phyloP scores from a whole-genome alignment of 2,797 vertebrate genomes.

The Lerista edwardsae region DNA sequence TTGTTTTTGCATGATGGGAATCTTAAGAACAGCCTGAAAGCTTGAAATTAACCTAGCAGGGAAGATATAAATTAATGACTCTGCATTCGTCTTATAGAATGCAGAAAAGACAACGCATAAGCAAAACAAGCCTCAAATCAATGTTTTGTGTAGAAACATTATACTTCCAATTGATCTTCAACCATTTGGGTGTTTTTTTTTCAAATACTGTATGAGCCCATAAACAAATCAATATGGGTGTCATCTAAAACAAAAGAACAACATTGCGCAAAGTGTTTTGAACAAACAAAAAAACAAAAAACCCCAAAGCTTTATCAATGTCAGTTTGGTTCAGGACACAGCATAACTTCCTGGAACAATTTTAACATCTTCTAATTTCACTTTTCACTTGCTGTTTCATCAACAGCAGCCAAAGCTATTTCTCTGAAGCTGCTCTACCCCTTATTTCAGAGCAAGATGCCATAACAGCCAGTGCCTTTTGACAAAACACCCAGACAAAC shows the following conservation, averaged over 20 bases:
- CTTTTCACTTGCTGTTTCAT: conserved; percentile 55
- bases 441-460: conserved; percentile 41
- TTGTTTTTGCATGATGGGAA: background rate
- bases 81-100: conserved; percentile 40
- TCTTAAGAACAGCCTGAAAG: background rate
- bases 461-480: conserved; percentile 45
- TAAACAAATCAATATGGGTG: conserved; percentile 70
- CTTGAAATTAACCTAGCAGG: background rate
- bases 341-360: conserved; percentile 69
- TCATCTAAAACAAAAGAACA: conserved; percentile 64
- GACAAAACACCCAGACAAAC: background rate
- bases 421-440: conserved; percentile 61
- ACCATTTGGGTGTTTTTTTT: conserved; percentile 55
- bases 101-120: conserved; percentile 29
- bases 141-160: conserved; percentile 57
- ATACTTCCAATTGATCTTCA: conserved; percentile 65
- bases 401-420: conserved; percentile 54
- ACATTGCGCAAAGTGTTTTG: conserved; percentile 35
- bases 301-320: conserved; percentile 20
- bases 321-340: conserved; percentile 64
- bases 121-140: conserved; percentile 60
- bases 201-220: conserved; percentile 55
- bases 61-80: background rate
- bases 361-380: conserved; percentile 68
- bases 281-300: conserved; percentile 22